Evolutionary conservation across 2,113 vertebrate species (phyloP).

Genomic region (Tachuris rubrigastra): DNA sequence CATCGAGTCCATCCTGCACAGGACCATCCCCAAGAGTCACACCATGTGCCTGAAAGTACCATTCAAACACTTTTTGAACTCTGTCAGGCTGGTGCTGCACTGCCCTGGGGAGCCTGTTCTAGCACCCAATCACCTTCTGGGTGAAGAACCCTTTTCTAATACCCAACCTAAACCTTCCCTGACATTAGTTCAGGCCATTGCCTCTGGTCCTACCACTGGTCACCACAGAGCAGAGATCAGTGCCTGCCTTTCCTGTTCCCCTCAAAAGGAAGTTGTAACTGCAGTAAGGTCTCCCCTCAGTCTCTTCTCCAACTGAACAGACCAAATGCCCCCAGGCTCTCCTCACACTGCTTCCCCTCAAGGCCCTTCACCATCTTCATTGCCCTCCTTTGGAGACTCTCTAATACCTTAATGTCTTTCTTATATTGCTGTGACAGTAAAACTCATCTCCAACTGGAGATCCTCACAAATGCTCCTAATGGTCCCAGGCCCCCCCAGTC

Average conservation of each 20-base stretch:
- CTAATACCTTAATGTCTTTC: neutral
- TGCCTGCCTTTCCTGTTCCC: neutral
- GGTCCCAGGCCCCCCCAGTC: neutral
- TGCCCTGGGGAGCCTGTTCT: neutral
- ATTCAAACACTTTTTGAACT: neutral
- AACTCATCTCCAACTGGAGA: neutral
- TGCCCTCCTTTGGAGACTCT: neutral
- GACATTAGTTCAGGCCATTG: neutral
- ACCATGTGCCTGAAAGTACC: neutral
- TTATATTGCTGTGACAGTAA: neutral
- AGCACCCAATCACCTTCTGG: neutral
- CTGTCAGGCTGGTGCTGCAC: neutral
- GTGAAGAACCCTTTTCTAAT: neutral
- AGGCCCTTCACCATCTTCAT: neutral
- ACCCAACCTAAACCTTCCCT: neutral
- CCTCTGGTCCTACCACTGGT: neutral
- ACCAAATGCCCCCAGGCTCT: neutral
- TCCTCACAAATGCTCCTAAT: neutral
- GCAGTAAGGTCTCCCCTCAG: neutral
- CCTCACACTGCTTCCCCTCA: neutral
- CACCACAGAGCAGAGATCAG: neutral
- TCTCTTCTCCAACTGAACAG: neutral
- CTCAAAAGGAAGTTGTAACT: neutral
- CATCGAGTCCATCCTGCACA: neutral
- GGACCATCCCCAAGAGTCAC: neutral